Percentiles rank a stretch among this genome's conserved stretches.
Evolutionary conservation across 2,888 invertebrate genomes (phyloP).

Genomic region (Limenitis camilla): DNA sequence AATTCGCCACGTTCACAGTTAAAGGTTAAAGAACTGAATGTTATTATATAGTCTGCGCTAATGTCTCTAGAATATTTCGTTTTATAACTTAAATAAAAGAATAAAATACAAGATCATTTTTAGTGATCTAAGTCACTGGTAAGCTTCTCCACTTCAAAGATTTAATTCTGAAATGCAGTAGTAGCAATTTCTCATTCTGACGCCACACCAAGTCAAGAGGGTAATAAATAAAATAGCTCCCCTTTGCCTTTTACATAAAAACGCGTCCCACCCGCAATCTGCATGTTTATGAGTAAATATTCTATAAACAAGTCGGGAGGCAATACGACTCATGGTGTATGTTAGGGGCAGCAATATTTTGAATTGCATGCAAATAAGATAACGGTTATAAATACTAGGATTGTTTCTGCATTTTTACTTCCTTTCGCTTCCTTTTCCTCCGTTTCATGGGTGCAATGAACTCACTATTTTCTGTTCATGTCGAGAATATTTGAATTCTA

Average conservation of each 20-base stretch:
- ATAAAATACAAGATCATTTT: too few species aligned
- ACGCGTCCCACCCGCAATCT: slow-evolving; percentile 72
- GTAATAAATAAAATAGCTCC: slow-evolving; percentile 71
- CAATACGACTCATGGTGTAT: slow-evolving; percentile 42
- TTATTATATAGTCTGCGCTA: too few species aligned
- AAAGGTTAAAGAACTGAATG: too few species aligned
- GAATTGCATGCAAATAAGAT: slow-evolving; percentile 73
- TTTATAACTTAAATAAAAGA: too few species aligned
- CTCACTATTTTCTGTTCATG: slow-evolving; percentile 17
- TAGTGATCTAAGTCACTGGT: too few species aligned
- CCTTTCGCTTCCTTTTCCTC: slow-evolving; percentile 46
- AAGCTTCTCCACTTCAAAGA: background rate
- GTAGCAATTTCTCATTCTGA: slow-evolving; percentile 53
- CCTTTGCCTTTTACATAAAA: slow-evolving; percentile 70
- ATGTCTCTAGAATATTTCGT: too few species aligned
- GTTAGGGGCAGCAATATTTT: slow-evolving; percentile 58
- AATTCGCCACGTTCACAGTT: too few species aligned
- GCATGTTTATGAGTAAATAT: slow-evolving; percentile 74
- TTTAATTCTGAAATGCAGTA: slow-evolving; percentile 39
- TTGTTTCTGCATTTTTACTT: slow-evolving; percentile 42
- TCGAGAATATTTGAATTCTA: slow-evolving; percentile 2
- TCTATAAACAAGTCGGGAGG: slow-evolving; percentile 68
- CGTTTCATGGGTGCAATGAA: slow-evolving; percentile 48
- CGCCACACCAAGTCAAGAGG: slow-evolving; percentile 62
- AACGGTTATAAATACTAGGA: slow-evolving; percentile 61